Conservation (phyloP, 2,888 invertebrate genomes). For the Sphaeridia pumilis region DNA sequence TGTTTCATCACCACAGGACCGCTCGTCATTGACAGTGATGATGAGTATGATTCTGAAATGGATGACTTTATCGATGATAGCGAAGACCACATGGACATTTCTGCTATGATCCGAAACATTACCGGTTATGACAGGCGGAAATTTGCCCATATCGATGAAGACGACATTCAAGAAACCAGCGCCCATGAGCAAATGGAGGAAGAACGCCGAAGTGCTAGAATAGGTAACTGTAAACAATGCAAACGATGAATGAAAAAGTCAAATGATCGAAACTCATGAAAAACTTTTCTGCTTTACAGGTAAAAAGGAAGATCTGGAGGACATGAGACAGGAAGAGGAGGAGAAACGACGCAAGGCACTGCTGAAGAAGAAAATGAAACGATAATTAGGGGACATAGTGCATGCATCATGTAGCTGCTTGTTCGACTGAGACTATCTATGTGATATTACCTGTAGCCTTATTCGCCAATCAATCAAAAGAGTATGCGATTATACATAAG, state of each 20-base stretch:
- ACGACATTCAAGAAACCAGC: conserved; percentile 72
- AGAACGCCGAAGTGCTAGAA: conserved; percentile 70
- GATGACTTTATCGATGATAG: conserved; percentile 91
- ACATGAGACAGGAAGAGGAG: conserved; percentile 70
- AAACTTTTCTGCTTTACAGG: conserved; percentile 52
- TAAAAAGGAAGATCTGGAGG: conserved; percentile 83
- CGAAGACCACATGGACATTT: conserved; percentile 58
- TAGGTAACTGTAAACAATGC: no score
- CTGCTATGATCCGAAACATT: conserved; percentile 74
- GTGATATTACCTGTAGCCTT: no score
- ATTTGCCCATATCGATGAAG: conserved; percentile 57
- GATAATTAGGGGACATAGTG: not conserved
- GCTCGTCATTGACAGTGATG: conserved; percentile 53
- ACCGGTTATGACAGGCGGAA: conserved; percentile 79
- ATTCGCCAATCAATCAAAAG: no score
- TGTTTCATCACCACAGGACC: no score
- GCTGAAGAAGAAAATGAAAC: conserved; percentile 44
- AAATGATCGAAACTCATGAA: not conserved
- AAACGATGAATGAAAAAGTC: no score
- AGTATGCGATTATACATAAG: no score
- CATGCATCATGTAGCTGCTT: no score
- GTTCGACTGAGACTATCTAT: no score
- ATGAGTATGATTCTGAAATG: conserved; percentile 81
- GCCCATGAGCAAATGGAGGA: conserved; percentile 77
- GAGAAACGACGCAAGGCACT: conserved; percentile 53